A percentile compares a stretch with the other conserved stretches of the same genome.
phyloP scores from a whole-genome alignment of 2,113 vertebrate species.

The Lucifuga dentata region DNA sequence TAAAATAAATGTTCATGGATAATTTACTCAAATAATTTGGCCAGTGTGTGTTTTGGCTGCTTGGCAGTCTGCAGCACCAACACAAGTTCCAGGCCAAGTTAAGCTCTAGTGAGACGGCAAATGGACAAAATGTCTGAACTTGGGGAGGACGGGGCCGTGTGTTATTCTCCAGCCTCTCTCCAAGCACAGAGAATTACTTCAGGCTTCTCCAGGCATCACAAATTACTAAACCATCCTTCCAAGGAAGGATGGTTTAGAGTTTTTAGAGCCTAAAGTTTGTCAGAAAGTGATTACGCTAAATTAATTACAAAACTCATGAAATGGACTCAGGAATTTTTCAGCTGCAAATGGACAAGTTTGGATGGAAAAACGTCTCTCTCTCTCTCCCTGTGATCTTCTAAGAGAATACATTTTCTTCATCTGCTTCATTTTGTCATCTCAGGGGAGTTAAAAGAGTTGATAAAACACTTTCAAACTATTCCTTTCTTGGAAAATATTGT shows the following conservation, averaged over 20 bases:
- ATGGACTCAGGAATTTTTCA: conserved; percentile 3
- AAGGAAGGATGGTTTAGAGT: conserved; percentile 9
- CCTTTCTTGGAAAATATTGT: conserved; percentile 8
- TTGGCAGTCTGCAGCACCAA: conserved; percentile 11
- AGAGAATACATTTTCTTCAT: conserved; percentile 5
- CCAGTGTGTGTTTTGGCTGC: too few relatives aligned
- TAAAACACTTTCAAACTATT: background rate
- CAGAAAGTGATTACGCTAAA: conserved; percentile 34
- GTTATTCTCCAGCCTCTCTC: conserved; percentile 40
- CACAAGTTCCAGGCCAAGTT: conserved; percentile 34
- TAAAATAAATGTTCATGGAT: background rate
- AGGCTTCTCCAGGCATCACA: conserved; percentile 46
- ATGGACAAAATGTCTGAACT: conserved; percentile 53
- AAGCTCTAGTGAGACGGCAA: conserved; percentile 52
- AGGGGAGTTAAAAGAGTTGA: conserved; percentile 7
- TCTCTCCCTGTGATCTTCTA: background rate
- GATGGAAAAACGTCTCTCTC: background rate
- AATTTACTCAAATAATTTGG: background rate
- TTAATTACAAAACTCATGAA: conserved; percentile 36
- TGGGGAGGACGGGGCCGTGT: conserved; percentile 32
- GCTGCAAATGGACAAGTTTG: conserved; percentile 7
- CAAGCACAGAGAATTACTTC: conserved; percentile 47
- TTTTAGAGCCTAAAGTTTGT: conserved; percentile 25
- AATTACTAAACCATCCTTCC: conserved; percentile 52
- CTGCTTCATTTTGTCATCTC: conserved; percentile 16